Evolutionary conservation across 2,888 invertebrate genomes (phyloP).

Genomic region (Steinernema scapterisci): DNA sequence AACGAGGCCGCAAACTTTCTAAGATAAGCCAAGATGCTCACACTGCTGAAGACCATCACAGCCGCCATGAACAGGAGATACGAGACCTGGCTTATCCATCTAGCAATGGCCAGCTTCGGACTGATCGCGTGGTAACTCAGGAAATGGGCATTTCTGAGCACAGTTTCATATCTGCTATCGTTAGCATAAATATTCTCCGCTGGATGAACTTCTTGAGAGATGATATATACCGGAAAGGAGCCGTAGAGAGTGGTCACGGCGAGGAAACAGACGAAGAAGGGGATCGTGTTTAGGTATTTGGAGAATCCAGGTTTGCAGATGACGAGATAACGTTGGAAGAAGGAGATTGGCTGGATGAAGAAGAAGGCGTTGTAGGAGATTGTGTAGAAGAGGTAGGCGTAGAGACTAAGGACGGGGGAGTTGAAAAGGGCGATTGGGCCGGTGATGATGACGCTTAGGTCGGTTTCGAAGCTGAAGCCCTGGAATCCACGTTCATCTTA

Average conservation of each 20-base stretch:
- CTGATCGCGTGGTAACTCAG: not conserved
- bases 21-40: not conserved
- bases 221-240: not conserved
- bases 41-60: conserved; percentile 4
- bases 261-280: not conserved
- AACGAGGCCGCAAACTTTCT: not conserved
- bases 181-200: not conserved
- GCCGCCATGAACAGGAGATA: not conserved
- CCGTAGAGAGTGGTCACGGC: not conserved
- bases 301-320: not conserved
- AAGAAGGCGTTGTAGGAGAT: not conserved
- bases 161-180: not conserved
- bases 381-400: not conserved
- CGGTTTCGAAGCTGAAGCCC: not conserved
- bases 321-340: conserved; percentile 14
- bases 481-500: not conserved
- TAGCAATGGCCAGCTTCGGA: not conserved
- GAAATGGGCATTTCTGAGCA: not conserved
- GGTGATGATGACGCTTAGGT: not conserved
- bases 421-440: not conserved
- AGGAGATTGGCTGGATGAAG: not conserved
- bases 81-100: not conserved
- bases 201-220: not conserved
- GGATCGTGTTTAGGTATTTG: not conserved
- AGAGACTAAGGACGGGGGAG: not conserved